Evolutionary conservation across 2,113 vertebrate species (phyloP).

Genomic region (Desmodus rotundus): DNA sequence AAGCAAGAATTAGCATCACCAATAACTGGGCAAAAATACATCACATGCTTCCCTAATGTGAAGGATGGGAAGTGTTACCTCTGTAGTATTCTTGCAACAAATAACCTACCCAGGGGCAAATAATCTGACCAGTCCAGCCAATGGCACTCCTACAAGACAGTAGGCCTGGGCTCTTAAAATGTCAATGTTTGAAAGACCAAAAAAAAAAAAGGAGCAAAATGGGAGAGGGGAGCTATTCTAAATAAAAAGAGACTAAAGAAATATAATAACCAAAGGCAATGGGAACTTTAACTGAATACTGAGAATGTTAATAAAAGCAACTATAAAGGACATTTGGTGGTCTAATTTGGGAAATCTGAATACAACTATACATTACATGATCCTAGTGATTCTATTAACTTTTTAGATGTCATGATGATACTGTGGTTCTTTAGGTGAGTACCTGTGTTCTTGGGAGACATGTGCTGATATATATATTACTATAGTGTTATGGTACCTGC

Average conservation of each 20-base stretch:
- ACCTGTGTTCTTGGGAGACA: neutral
- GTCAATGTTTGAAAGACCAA: neutral
- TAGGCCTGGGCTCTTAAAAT: neutral
- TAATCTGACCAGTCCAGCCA: neutral
- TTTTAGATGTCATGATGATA: neutral
- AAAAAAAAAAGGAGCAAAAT: neutral
- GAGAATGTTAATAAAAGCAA: neutral
- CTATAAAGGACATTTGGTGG: neutral
- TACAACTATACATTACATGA: neutral
- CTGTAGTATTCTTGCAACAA: neutral
- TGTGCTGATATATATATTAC: neutral
- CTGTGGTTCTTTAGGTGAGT: neutral
- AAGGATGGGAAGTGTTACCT: neutral
- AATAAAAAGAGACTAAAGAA: neutral
- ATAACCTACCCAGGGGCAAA: neutral
- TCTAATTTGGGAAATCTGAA: neutral
- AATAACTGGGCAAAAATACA: neutral
- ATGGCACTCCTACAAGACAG: neutral
- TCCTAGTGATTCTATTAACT: neutral
- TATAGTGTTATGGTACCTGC: neutral
- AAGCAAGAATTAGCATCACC: neutral
- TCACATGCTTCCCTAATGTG: neutral
- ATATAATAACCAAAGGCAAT: neutral
- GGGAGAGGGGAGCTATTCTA: neutral
- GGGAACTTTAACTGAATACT: neutral